phyloP scores from a whole-genome alignment of 2,888 invertebrate genomes.

The Deilephila elpenor region DNA sequence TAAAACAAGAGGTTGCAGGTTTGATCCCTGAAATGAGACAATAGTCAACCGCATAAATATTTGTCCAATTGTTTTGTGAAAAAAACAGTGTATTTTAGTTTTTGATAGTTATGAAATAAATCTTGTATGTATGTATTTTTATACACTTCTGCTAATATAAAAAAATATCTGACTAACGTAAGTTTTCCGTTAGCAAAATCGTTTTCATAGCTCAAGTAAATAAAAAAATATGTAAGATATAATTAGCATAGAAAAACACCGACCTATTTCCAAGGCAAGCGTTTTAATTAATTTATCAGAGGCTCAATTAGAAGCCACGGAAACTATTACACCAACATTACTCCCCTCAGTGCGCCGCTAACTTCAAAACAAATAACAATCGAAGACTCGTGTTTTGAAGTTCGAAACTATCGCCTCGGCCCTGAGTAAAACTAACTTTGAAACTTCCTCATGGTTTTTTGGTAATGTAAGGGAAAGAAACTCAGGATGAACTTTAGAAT shows the following conservation, averaged over 20 bases:
- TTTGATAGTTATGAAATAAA: too few species aligned
- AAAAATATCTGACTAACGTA: neutral
- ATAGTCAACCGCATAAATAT: too few species aligned
- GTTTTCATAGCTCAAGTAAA: neutral
- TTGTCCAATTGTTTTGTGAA: too few species aligned
- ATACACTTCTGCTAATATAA: too few species aligned
- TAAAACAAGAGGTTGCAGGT: too few species aligned
- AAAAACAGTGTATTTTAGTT: too few species aligned
- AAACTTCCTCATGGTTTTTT: too few species aligned
- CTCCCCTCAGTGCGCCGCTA: neutral
- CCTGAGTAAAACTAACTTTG: neutral
- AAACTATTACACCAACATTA: neutral
- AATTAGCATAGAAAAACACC: neutral
- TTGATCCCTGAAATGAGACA: too few species aligned
- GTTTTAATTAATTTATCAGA: neutral
- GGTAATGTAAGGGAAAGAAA: too few species aligned
- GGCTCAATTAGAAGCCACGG: neutral
- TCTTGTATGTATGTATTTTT: too few species aligned
- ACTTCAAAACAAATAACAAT: slow-evolving; percentile 5
- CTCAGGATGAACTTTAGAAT: too few species aligned
- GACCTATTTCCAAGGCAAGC: neutral
- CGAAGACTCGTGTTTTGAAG: neutral
- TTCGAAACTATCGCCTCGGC: neutral
- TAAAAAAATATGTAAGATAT: neutral
- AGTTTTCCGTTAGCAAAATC: neutral